Percentiles rank a stretch among this genome's conserved stretches.
Conservation (phyloP, 2,888 invertebrate species). For the Bugula neritina region DNA sequence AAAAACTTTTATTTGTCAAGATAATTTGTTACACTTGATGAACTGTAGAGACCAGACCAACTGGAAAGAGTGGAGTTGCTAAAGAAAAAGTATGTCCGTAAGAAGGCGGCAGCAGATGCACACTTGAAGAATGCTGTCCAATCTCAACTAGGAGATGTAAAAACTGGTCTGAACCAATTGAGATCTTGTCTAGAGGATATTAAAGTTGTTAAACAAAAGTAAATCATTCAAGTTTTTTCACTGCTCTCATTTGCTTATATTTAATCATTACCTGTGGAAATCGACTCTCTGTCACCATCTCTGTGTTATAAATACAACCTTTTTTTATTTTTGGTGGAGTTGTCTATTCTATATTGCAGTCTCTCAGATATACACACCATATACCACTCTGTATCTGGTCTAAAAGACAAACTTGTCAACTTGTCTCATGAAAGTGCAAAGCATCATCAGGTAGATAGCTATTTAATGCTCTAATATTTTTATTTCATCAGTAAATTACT, state of each 20-base stretch:
- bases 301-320: too few species aligned
- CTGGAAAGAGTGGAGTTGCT: conserved; percentile 70
- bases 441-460: conserved; percentile 68
- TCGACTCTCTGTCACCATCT: too few species aligned
- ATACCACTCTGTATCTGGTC: conserved; percentile 69
- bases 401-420: conserved; percentile 73
- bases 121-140: conserved; percentile 97
- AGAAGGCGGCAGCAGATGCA: conserved; percentile 77
- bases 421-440: conserved; percentile 86
- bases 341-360: conserved; percentile 56
- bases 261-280: too few species aligned
- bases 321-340: too few species aligned
- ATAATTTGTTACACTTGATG: too few species aligned
- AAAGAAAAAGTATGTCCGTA: conserved; percentile 55
- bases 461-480: too few species aligned
- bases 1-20: too few species aligned
- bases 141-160: conserved; percentile 92
- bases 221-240: conserved; percentile 10
- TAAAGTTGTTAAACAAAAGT: conserved; percentile 63
- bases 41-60: conserved; percentile 78
- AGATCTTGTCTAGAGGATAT: conserved; percentile 80
- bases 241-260: not conserved
- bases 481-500: too few species aligned
- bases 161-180: conserved; percentile 83
- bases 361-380: conserved; percentile 71